Evolutionary conservation across 2,797 vertebrate species (phyloP).

Genomic region (Meriones psammophilus): DNA sequence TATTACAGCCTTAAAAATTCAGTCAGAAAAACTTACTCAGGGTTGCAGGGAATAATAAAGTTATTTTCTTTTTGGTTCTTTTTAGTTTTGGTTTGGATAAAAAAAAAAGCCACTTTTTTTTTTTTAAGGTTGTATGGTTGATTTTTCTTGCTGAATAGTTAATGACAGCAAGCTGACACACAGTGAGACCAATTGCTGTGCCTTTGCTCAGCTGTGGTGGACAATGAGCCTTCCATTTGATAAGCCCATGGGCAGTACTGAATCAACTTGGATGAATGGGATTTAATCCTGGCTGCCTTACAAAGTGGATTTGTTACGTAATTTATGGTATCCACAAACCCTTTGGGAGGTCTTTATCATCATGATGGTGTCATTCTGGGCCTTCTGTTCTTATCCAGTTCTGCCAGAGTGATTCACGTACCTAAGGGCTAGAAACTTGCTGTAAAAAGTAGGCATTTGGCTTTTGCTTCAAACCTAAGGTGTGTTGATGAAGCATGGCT

Average conservation of each 20-base stretch:
- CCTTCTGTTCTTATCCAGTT: conserved; percentile 64
- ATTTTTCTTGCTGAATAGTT: conserved; percentile 30
- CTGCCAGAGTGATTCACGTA: conserved; percentile 19
- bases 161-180: conserved; percentile 43
- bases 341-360: conserved; percentile 48
- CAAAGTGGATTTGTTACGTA: conserved; percentile 59
- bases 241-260: conserved; percentile 28
- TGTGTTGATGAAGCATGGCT: conserved; percentile 56
- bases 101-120: not conserved
- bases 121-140: conserved; percentile 36
- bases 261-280: conserved; percentile 22
- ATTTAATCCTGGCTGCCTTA: conserved; percentile 54
- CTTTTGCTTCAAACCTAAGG: conserved; percentile 55
- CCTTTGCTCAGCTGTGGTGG: not conserved
- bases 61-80: conserved; percentile 49
- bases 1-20: conserved; percentile 39
- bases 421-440: not conserved
- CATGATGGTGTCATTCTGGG: conserved; percentile 34
- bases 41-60: conserved; percentile 14
- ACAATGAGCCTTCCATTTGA: conserved; percentile 29
- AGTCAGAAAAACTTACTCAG: not conserved
- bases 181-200: not conserved
- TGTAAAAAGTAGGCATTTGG: not conserved
- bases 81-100: not conserved
- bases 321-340: conserved; percentile 64